Evolutionary conservation across 2,797 vertebrate species (phyloP), one percentile per base, ranked within the genome.

Genomic region (Sternotherus odoratus): DNA sequence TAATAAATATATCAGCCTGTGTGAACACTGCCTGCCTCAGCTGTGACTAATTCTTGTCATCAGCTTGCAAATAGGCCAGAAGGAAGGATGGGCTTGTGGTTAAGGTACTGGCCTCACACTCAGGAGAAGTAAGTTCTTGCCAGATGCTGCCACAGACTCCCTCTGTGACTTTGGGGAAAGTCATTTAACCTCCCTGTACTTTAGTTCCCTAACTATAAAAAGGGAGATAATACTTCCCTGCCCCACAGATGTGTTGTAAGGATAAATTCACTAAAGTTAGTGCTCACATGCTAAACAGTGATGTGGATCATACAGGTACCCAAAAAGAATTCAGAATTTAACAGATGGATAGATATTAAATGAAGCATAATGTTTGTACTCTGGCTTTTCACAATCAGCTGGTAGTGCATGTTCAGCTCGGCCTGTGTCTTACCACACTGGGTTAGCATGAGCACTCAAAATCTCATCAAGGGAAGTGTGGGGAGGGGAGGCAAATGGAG

Each of bases 371-470:
- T 33, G 28, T 16, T 30, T 63, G 16, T 63, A 63, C 33, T 63
- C 9, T 8, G 16, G 16, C 43, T 83, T 92, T 79, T 21, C 53
- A 21, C 13, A 84, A 33, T 93, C 83, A 81, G 72, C 54, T 90
- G 83, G 28, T 3, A 3, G 19, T 66, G 28, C 82, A 36, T 77
- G 86, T 28, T 85, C 33, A n/a, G 13, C 33, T 63, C 60, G n/a
- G 60, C 60, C 69, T 91, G 30, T 95, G 57, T 88, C 39, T 82
- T 75, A 33, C 6, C 75, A 43, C 81, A 60, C 54, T 26, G 77
- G 83, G 54, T 39, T 94, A 77, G 26, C 82, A 54, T 88, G 75
- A 60, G 74, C 28, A 90, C n/a, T 78, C 48, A 88, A 79, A 91
- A 23, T 33, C 12, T 54, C 46, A 54, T 49, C 36, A 49, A 78